Evolutionary conservation across 1,140 invertebrate genomes (phyloP).

Genomic region (Copidosoma floridanum): DNA sequence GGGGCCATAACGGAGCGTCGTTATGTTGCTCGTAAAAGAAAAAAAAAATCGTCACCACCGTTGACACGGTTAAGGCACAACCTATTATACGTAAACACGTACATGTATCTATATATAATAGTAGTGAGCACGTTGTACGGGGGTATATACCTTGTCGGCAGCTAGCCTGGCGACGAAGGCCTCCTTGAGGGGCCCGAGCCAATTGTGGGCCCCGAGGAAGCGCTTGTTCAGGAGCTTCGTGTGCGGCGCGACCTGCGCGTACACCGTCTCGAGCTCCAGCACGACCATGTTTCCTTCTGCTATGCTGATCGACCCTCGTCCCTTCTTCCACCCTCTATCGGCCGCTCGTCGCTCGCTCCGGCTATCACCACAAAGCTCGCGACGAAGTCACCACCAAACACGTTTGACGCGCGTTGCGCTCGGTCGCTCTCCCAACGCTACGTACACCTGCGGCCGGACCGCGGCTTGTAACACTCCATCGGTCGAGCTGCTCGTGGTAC

Average conservation of each 20-base stretch:
- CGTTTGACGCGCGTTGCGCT: no score
- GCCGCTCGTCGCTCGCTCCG: neutral
- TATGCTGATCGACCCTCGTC: neutral
- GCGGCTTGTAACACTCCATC: no score
- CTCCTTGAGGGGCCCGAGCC: constrained; percentile 73
- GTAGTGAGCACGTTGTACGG: neutral
- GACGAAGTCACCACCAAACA: no score
- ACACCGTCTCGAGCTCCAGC: constrained; percentile 70
- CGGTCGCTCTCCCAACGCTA: no score
- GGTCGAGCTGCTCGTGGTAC: no score
- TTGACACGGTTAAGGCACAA: no score
- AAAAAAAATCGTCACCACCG: no score
- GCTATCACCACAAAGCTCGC: no score
- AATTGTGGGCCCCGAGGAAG: constrained; percentile 84
- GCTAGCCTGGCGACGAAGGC: constrained; percentile 52
- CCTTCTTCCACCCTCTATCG: neutral
- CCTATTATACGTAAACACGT: no score
- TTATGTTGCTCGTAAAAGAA: no score
- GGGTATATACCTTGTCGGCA: constrained; percentile 51
- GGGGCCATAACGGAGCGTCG: no score
- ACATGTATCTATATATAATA: no score
- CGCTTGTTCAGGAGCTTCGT: constrained; percentile 85
- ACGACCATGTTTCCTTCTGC: constrained; percentile 64
- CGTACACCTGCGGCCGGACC: neutral
- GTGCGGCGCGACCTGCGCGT: constrained; percentile 74